phyloP scores from a whole-genome alignment of 2,888 invertebrate species.

The Catocala fraxini region DNA sequence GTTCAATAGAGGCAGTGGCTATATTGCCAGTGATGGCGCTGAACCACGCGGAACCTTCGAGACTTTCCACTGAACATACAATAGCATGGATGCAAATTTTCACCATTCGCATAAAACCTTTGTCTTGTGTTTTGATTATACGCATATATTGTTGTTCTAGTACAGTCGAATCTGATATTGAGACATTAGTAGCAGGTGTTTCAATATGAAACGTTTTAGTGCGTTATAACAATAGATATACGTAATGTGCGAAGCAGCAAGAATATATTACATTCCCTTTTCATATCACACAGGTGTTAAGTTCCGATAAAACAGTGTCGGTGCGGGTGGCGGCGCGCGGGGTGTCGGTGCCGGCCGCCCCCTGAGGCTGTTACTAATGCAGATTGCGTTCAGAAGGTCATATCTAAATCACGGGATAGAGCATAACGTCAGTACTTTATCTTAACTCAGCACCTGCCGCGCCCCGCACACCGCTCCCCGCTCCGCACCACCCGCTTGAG shows the following conservation, averaged over 20 bases:
- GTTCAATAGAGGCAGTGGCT: too few relatives aligned
- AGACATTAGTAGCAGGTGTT: slow-evolving; percentile 1
- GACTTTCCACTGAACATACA: too few relatives aligned
- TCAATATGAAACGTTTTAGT: slow-evolving; percentile 2
- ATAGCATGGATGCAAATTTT: too few relatives aligned
- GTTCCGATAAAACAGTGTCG: slow-evolving; percentile 60
- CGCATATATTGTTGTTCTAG: background rate
- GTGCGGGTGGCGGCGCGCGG: slow-evolving; percentile 26
- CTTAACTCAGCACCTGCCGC: slow-evolving; percentile 79
- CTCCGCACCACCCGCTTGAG: slow-evolving; percentile 55
- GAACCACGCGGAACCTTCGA: too few relatives aligned
- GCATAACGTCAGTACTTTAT: slow-evolving; percentile 81
- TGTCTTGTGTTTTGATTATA: too few relatives aligned
- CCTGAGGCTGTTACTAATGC: slow-evolving; percentile 72
- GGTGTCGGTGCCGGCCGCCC: slow-evolving; percentile 34
- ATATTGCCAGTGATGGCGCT: too few relatives aligned
- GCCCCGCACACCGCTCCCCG: slow-evolving; percentile 45
- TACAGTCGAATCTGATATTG: background rate
- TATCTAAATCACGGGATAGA: slow-evolving; percentile 83
- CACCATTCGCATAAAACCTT: too few relatives aligned
- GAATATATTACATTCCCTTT: slow-evolving; percentile 36
- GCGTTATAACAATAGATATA: slow-evolving; percentile 27
- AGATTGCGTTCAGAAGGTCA: slow-evolving; percentile 83
- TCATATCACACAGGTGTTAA: slow-evolving; percentile 65
- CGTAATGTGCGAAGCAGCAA: slow-evolving; percentile 25